Evolutionary conservation across 1,140 invertebrate species (phyloP), one percentile per base, ranked within the genome.

Genomic region (Drosophila hydei): DNA sequence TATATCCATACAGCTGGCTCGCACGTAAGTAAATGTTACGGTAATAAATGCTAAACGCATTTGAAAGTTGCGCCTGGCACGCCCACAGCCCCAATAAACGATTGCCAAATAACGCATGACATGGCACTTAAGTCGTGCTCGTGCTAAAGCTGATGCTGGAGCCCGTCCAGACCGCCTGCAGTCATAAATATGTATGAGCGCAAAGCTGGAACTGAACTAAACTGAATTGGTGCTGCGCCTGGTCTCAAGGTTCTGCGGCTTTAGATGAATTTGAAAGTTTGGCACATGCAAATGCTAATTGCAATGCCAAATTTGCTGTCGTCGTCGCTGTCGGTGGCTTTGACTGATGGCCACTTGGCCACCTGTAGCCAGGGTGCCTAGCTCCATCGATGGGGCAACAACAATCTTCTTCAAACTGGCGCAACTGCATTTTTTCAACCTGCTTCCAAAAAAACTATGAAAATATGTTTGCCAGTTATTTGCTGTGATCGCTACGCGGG

Each of bases 1-100:
- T 91, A 95, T 98, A 72, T 96, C 96, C 3, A 94, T 95, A 36
- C 96, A 96, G 83, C 92, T 98, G 48, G 96, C 96, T 4, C 95
- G 96, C 92, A 95, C 95, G 96, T 98, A 94, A 95, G 95, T 89
- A 90, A 50, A 47, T 30, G 42, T 38, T 40, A 14, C 36, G 21
- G 18, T 19, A 19, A 69, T 73, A 58, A 69, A 72, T 58, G 74
- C 60, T 60, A 54, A 64, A 67, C 55, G 60, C 67, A 79, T 84
- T 84, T 77, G 68, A 85, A 85, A 85, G 76, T 85, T 79, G 61
- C 43, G 43, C 56, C 61, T 70, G 79, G n/a, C 79, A 83, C 79
- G 72, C 75, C 79, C 74, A 83, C 70, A 42, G 73, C 36, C 70
- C 51, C 27, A 54, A 68, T 54, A 71, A 74, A 65, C 55, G 51